phyloP scores from a whole-genome alignment of 2,113 vertebrate species.

The Nycticebus coucang region DNA sequence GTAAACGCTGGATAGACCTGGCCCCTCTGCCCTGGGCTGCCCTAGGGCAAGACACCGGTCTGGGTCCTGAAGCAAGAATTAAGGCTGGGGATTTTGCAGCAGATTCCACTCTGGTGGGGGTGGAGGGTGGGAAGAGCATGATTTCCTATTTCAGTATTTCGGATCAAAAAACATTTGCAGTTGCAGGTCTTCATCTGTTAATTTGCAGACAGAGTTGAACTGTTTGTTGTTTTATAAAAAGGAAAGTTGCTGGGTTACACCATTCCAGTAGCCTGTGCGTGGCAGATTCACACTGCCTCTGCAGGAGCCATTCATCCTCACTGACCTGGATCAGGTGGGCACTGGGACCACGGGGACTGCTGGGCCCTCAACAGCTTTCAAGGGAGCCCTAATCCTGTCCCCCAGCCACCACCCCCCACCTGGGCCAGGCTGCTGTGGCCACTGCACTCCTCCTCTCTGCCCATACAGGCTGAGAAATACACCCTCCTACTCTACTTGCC shows the following conservation, averaged over 20 bases:
- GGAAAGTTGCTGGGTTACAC: constrained; percentile 43
- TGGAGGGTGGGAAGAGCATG: constrained; percentile 56
- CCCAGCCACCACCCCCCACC: constrained; percentile 19
- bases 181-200: constrained; percentile 12
- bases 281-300: neutral
- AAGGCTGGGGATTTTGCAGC: constrained; percentile 79
- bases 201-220: constrained; percentile 52
- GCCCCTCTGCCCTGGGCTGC: constrained; percentile 59
- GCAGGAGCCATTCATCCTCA: neutral
- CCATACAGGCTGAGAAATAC: neutral
- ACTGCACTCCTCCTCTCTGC: neutral
- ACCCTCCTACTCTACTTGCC: neutral
- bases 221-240: constrained; percentile 2
- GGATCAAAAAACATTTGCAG: constrained; percentile 10
- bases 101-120: constrained; percentile 58
- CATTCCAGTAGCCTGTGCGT: constrained; percentile 7
- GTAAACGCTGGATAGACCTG: constrained; percentile 72
- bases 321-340: neutral
- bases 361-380: constrained; percentile 39
- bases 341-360: neutral
- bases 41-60: constrained; percentile 63
- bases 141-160: constrained; percentile 62
- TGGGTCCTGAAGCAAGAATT: constrained; percentile 80
- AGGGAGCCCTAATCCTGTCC: constrained; percentile 40
- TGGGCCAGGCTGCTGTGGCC: neutral